Base-by-base conservation (phyloP, 1,140 invertebrate species). In the Drosophila kepulauana region DNA sequence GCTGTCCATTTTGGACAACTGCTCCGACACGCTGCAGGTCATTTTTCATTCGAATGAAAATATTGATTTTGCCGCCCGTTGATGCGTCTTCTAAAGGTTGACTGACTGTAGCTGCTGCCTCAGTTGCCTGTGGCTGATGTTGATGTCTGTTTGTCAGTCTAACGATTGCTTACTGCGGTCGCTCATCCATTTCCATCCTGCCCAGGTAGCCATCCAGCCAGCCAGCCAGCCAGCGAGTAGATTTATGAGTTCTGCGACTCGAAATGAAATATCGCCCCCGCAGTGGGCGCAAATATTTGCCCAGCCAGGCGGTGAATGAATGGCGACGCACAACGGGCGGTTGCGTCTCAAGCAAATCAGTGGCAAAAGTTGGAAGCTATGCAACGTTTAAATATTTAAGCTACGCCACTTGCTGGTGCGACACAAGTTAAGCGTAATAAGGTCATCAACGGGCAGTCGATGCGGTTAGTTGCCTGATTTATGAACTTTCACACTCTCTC, bases 71-170 rank as follows among this genome's bases (percentile, higher is more conserved):
- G 76, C 58, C 70, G 56, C 70, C 38, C 49, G 54, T 73, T 8
- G 25, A 8, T 15, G 4, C 35, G 7, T 48, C 30, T 45, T 45
- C 13, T 33, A 56, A 7, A 33, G 25, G 28, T 45, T 28, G 43
- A 13, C 20, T 67, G 57, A 30, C 30, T 13, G 48, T 25, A 46
- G 28, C 10, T 13, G n/a, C 35, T 58, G 70, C 65, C 56, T 45
- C 64, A 54, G 71, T 75, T 79, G 35, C 25, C 10, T 61, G 46
- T 13, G n/a, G 49, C 10, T 79, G 82, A 80, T 80, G 82, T 78
- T 88, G 84, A 87, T 87, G 84, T 87, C 84, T 88, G 84, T 87
- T 87, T 87, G 84, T 88, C 84, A 88, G 79, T 80, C 82, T 88
- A 82, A 80, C 82, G 82, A 82, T 87, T 87, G 73, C 82, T 70